Conservation (phyloP, 2,113 vertebrate genomes). For the Myrmecobius fasciatus region DNA sequence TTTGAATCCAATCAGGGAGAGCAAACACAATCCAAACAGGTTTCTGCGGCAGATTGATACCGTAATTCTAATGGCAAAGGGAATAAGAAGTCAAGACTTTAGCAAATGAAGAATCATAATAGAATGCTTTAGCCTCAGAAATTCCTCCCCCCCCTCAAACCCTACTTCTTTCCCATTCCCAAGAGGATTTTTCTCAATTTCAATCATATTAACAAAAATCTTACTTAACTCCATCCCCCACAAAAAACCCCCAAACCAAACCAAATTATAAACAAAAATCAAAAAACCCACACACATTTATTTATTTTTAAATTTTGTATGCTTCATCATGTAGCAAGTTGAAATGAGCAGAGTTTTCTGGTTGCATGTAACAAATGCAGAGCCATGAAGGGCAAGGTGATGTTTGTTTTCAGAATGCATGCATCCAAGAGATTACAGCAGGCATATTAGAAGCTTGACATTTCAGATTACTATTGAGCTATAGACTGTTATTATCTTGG, state of each 20-base stretch:
- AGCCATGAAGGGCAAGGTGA: not conserved
- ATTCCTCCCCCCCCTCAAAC: not conserved
- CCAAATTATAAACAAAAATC: not conserved
- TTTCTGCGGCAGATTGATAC: constrained; percentile 49
- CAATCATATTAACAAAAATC: constrained; percentile 44
- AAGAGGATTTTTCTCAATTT: constrained; percentile 7
- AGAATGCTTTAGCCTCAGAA: not conserved
- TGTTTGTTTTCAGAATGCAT: not conserved
- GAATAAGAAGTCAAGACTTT: constrained; percentile 36
- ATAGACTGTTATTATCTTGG: not conserved
- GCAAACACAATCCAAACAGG: constrained; percentile 55
- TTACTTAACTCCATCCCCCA: not conserved
- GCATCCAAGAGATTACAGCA: rapidly evolving
- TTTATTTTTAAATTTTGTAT: constrained; percentile 28
- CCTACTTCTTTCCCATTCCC: not conserved
- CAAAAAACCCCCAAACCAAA: no score
- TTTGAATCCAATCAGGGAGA: constrained; percentile 69
- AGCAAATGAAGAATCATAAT: constrained; percentile 1
- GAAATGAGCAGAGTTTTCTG: constrained; percentile 50
- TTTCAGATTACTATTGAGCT: not conserved
- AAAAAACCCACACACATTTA: not conserved
- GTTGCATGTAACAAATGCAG: constrained; percentile 15
- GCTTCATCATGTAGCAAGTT: not conserved
- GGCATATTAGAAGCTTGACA: rapidly evolving
- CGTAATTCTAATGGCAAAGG: constrained; percentile 50